Evolutionary conservation across 2,797 vertebrate species (phyloP).

Genomic region (Melanotaenia parkinsoni): DNA sequence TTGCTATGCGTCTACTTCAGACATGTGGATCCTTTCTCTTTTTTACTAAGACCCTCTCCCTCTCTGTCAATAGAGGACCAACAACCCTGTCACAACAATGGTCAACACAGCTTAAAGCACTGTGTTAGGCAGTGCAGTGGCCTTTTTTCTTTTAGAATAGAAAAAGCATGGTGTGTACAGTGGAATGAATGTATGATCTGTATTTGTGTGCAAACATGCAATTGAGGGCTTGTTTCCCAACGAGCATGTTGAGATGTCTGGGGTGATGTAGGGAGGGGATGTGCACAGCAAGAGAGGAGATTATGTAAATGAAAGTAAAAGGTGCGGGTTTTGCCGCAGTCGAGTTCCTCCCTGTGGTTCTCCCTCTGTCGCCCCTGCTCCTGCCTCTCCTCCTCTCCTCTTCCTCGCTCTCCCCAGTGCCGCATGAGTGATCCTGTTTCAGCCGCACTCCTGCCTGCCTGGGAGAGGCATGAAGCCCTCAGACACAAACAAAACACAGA

Average conservation of each 20-base stretch:
- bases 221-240: conserved; percentile 20
- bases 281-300: conserved; percentile 40
- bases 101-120: conserved; percentile 43
- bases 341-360: conserved; percentile 55
- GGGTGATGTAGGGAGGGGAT: conserved; percentile 11
- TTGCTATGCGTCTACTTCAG: conserved; percentile 74
- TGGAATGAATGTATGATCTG: conserved; percentile 17
- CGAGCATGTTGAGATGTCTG: conserved; percentile 41
- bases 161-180: conserved; percentile 11
- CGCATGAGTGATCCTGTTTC: conserved; percentile 74
- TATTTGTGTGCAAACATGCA: conserved; percentile 19
- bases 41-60: conserved; percentile 43
- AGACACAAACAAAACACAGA: conserved; percentile 65
- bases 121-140: conserved; percentile 18
- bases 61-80: conserved; percentile 57
- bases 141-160: conserved; percentile 29
- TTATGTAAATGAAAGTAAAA: conserved; percentile 67
- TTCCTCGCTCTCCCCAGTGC: conserved; percentile 49
- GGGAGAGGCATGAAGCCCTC: conserved; percentile 57
- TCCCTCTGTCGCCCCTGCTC: conserved; percentile 45
- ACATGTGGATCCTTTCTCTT: conserved; percentile 71
- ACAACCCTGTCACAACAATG: conserved; percentile 53
- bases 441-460: conserved; percentile 61
- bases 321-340: conserved; percentile 70
- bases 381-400: conserved; percentile 31